phyloP scores from a whole-genome alignment of 2,113 vertebrate genomes.

The Buteo buteo region DNA sequence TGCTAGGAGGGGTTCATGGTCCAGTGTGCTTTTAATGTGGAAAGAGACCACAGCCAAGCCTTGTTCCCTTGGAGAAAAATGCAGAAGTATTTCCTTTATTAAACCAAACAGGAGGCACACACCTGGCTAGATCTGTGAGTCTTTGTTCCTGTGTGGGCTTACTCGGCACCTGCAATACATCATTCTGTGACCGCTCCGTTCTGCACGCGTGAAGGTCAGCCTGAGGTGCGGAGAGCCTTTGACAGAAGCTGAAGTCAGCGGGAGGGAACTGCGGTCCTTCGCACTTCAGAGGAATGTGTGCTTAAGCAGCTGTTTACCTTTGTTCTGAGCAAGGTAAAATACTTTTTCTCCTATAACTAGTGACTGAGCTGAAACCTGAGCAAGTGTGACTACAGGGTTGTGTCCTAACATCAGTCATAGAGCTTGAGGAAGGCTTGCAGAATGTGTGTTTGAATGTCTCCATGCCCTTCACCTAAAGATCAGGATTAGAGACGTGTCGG shows the following conservation, averaged over 20 bases:
- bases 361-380: background rate
- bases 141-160: background rate
- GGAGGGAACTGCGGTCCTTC: background rate
- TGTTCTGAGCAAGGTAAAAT: background rate
- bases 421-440: background rate
- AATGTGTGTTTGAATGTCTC: background rate
- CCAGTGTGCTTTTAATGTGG: background rate
- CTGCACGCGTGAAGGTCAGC: background rate
- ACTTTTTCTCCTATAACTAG: background rate
- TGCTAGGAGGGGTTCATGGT: background rate
- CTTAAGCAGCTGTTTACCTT: background rate
- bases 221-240: background rate
- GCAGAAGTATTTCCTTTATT: background rate
- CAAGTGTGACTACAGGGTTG: background rate
- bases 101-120: background rate
- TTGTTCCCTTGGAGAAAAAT: background rate
- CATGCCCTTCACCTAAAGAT: accelerated
- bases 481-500: accelerated
- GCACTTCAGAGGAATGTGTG: accelerated
- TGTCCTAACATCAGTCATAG: background rate
- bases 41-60: background rate
- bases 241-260: accelerated
- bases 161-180: background rate
- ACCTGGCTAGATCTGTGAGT: background rate
- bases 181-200: background rate